Evolutionary conservation across 2,797 vertebrate genomes (phyloP), one percentile per base, ranked within the genome.

Genomic region (Holocentrus rufus): DNA sequence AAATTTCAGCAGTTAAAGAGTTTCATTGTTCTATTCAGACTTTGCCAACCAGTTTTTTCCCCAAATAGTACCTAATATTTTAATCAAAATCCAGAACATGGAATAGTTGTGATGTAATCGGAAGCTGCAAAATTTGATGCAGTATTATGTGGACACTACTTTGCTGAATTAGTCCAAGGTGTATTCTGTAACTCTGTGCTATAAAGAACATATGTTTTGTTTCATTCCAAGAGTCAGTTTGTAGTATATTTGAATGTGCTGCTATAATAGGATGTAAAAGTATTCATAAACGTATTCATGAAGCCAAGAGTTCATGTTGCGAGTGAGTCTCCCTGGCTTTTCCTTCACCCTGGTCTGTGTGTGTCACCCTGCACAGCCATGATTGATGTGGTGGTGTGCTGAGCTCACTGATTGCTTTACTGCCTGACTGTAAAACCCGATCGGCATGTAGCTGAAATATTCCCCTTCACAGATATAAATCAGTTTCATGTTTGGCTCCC

Each of bases 361-460:
- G 31, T 64, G 36, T 75, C 72, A 59, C 55, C 63, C 18, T 27
- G 49, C 56, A 25, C 63, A 56, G 5, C 46, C 61, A 57, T 86
- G 79, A 86, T 76, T 67, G 74, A 87, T 88, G 84, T 76, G 83
- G 25, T 14, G 22, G 27, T 74, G 66, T 36, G 68, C 66, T 86
- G 85, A 87, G 76, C 74, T 90, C 84, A 77, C 80, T 52, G 67
- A 88, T 72, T 81, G 74, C 81, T 87, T 86, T 82, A 73, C 67
- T 67, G 61, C 65, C 50, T 77, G 46, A 1, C 30, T 69, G 73
- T 80, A 88, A 86, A 88, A 87, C 81, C 77, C 18, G 72, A 84
- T 83, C 42, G 1, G 72, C 67, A 81, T 65, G 68, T 15, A n/a
- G 61, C 57, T 79, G n/a, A 80, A 83, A 72, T 86, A 76, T 84